Evolutionary conservation across 2,888 invertebrate genomes (phyloP).

Genomic region (Tetragonula carbonaria): DNA sequence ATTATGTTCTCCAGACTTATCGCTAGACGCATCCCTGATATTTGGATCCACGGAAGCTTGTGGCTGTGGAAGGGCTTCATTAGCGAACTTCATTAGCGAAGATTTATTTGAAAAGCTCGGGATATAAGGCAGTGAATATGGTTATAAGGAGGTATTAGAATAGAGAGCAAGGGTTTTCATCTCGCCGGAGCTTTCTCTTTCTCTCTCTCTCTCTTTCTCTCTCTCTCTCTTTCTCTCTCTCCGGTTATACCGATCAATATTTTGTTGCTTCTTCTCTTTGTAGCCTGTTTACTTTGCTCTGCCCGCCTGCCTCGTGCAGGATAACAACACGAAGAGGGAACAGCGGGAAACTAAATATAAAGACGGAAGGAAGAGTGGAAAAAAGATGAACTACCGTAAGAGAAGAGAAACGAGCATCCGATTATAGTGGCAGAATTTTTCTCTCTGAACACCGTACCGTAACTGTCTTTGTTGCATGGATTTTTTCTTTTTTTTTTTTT

Average conservation of each 20-base stretch:
- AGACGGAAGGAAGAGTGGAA: background rate
- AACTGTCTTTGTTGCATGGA: background rate
- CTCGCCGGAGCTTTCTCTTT: background rate
- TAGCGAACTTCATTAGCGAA: conserved; percentile 20
- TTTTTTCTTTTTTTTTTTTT: background rate
- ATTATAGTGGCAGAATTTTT: background rate
- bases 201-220: background rate
- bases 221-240: background rate
- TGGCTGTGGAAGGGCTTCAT: background rate
- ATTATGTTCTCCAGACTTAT: background rate
- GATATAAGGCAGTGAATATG: conserved; percentile 1
- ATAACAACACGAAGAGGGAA: background rate
- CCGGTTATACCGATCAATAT: background rate
- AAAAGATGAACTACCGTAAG: background rate
- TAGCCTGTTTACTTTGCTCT: background rate
- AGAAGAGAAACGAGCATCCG: background rate
- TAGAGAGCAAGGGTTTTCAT: background rate
- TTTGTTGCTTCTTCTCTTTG: background rate
- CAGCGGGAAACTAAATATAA: background rate
- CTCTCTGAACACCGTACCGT: background rate
- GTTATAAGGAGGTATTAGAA: conserved; percentile 7
- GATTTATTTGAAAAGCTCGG: background rate
- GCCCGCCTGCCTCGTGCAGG: background rate
- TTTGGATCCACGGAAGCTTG: background rate
- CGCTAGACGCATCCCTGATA: background rate